phyloP scores from a whole-genome alignment of 2,113 vertebrate genomes.

The Protobothrops flavoviridis region DNA sequence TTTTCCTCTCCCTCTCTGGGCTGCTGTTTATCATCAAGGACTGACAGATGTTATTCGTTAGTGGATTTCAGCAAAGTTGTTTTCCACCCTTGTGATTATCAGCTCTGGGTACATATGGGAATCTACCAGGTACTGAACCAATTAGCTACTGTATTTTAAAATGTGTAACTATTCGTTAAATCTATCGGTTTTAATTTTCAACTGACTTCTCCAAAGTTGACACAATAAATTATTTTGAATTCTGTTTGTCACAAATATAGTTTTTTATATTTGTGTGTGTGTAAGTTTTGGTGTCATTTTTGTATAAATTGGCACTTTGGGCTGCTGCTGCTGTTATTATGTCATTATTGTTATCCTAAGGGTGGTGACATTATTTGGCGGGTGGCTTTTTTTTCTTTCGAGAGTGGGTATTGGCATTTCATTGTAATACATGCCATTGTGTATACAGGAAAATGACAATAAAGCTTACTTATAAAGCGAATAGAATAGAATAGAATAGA shows the following conservation, averaged over 20 bases:
- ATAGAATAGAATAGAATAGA: too few relatives aligned
- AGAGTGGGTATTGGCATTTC: not conserved
- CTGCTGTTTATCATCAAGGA: not conserved
- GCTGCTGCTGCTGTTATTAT: not conserved
- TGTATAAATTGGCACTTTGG: not conserved
- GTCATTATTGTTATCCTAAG: too few relatives aligned
- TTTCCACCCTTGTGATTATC: not conserved
- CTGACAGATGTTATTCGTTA: not conserved
- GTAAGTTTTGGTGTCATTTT: not conserved
- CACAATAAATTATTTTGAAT: not conserved
- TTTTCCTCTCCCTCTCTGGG: not conserved
- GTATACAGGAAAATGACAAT: not conserved
- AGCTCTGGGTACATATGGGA: not conserved
- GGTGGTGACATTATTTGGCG: not conserved
- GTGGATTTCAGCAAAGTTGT: not conserved
- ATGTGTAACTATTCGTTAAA: not conserved
- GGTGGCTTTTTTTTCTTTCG: not conserved
- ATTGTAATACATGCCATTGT: not conserved
- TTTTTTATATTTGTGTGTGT: not conserved
- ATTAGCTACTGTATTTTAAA: not conserved
- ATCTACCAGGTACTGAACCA: not conserved
- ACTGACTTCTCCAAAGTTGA: not conserved
- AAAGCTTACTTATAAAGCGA: not conserved
- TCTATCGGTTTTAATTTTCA: not conserved
- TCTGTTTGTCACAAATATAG: not conserved